Evolutionary conservation across 2,888 invertebrate species (phyloP), one percentile per base, ranked within the genome.

Genomic region (Brenthis daphne): DNA sequence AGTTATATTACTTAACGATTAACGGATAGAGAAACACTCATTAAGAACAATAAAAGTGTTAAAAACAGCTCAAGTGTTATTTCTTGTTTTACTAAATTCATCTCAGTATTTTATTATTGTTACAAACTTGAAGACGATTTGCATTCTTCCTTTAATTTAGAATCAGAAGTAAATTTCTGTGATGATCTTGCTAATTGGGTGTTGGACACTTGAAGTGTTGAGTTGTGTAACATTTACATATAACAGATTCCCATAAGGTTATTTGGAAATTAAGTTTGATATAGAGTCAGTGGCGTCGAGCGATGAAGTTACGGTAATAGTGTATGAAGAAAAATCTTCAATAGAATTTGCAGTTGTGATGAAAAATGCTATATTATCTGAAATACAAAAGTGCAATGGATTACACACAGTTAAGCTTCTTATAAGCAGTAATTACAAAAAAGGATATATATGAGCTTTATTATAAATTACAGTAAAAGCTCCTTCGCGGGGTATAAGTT

Each of bases 181-280:
- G 54, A 60, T 16, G 14, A 33, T 54, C 20, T 60, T 33, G 48
- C 3, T 60, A 47, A 6, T 20, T 66, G 55, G 66, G 11, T 11
- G 14, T 55, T 66, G 16, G 33, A 47, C 14, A 14, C 53, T 16
- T 33, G 48, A 60, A 53, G 54, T 55, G 47, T 8, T 13, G 0
- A 66, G 60, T 33, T 60, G 66, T 60, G 24, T 66, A 20, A 54
- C 66, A n/a, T 66, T 66, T 37, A 60, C 66, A 11, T 66, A 54
- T 43, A 13, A 60, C 5, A 16, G 14, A 54, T 20, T 58, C 2
- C 1, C n/a, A n/a, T 13, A 54, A 53, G 60, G 58, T 48, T 60
- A 47, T 60, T n/a, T 66, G 20, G 47, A 58, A 33, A 54, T 66
- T 24, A 47, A 66, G 47, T 16, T 54, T 4, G 12, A 24, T n/a